These are phyloP conservation scores for Hippocampus kuda DNA, from an alignment of 2,797 vertebrate species.

Conservation along the genomic window DNA sequence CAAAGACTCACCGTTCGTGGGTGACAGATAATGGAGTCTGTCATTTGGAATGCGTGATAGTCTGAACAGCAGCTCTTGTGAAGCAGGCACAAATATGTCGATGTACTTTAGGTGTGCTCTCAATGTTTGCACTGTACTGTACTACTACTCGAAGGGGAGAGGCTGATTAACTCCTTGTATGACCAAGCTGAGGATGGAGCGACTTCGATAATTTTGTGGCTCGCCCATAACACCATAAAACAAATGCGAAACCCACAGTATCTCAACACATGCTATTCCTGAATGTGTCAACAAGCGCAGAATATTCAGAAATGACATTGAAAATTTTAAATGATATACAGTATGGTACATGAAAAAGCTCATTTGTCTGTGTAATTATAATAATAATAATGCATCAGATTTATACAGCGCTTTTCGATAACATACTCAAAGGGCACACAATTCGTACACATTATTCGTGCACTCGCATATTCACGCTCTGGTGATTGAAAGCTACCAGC, in stretches of 20 bases:
- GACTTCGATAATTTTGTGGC: background rate
- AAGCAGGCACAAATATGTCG: background rate
- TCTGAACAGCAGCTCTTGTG: slow-evolving; percentile 6
- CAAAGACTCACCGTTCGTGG: slow-evolving; percentile 33
- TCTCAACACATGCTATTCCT: background rate
- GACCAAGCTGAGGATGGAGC: background rate
- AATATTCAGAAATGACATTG: background rate
- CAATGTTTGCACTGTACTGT: too few species aligned
- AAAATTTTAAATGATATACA: too few species aligned
- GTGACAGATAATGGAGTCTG: slow-evolving; percentile 2
- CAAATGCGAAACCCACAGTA: background rate
- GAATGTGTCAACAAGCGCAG: background rate
- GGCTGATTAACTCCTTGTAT: background rate
- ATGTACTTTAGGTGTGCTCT: background rate
- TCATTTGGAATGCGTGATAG: slow-evolving; percentile 29
- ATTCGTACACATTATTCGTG: too few species aligned
- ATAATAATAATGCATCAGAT: too few species aligned
- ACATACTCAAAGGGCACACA: too few species aligned
- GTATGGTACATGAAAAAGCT: too few species aligned
- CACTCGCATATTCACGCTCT: too few species aligned
- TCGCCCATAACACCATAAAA: background rate
- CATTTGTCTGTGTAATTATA: too few species aligned
- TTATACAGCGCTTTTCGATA: too few species aligned
- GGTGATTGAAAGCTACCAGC: too few species aligned
- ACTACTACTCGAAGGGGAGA: background rate